Conservation (phyloP, 1,140 invertebrate genomes). For the Anadara kagoshimensis region DNA sequence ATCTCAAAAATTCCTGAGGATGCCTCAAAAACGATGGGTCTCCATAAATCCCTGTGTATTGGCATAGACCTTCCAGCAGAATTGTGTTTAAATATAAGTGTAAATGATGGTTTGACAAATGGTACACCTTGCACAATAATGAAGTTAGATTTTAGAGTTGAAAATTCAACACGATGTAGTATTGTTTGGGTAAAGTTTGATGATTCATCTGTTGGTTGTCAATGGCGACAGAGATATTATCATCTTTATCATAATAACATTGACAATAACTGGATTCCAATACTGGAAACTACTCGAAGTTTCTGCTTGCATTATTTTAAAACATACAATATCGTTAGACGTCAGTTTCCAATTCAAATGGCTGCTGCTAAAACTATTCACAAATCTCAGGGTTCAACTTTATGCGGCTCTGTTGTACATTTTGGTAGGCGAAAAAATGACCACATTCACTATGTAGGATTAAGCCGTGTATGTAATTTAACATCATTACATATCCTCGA, state of each 20-base stretch:
- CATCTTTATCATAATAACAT: background rate
- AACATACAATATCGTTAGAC: constrained; percentile 10
- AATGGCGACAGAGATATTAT: background rate
- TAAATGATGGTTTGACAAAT: too few relatives aligned
- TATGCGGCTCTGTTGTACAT: constrained; percentile 15
- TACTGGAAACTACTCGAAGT: constrained; percentile 19
- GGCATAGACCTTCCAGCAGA: constrained; percentile 6
- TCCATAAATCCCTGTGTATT: constrained; percentile 4
- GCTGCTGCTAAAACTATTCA: constrained; percentile 30
- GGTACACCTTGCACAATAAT: background rate
- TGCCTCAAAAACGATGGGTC: constrained; percentile 29
- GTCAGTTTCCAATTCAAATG: too few relatives aligned
- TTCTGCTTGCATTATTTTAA: constrained; percentile 18
- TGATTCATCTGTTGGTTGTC: background rate
- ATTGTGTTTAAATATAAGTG: constrained; percentile 22
- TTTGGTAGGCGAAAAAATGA: constrained; percentile 30
- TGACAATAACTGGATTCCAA: constrained; percentile 12
- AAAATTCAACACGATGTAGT: constrained; percentile 8
- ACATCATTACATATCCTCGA: background rate
- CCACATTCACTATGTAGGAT: constrained; percentile 34
- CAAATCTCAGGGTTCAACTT: constrained; percentile 30
- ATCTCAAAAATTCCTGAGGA: constrained; percentile 16
- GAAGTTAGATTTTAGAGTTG: constrained; percentile 7
- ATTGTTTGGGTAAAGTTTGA: too few relatives aligned
- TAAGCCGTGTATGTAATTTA: constrained; percentile 17